phyloP scores from a whole-genome alignment of 2,888 invertebrate species.

The Drosophila setosimentum region DNA sequence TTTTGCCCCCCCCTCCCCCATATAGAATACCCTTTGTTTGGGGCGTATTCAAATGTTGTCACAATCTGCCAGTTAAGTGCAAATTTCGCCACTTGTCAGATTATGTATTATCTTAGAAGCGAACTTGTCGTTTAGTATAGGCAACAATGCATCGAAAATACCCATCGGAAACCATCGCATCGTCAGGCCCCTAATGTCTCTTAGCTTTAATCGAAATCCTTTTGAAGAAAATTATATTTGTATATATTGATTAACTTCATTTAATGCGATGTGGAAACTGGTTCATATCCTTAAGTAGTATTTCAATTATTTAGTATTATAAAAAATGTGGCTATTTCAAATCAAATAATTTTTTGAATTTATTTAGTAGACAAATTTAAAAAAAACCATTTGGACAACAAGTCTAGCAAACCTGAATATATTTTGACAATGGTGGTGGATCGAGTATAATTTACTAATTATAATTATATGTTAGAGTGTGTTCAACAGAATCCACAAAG shows the following conservation, averaged over 20 bases:
- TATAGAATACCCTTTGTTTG: constrained; percentile 11
- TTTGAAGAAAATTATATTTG: no score
- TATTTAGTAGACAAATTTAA: background rate
- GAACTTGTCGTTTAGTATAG: background rate
- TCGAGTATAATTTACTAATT: background rate
- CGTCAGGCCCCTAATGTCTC: background rate
- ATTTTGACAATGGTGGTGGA: background rate
- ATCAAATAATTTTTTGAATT: background rate
- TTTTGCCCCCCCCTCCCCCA: background rate
- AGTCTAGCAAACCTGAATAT: background rate
- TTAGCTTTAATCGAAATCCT: no score
- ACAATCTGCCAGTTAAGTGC: background rate
- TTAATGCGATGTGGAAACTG: background rate
- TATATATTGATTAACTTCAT: background rate
- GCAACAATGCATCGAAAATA: background rate
- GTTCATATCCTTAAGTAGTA: background rate
- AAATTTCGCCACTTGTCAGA: no score
- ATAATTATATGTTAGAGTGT: background rate
- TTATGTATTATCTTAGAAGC: background rate
- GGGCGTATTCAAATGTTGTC: background rate
- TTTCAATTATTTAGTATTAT: background rate
- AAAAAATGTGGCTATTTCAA: background rate
- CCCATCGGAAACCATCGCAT: background rate
- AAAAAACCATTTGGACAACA: background rate
- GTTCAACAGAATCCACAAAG: background rate